phyloP scores from a whole-genome alignment of 2,797 vertebrate species.

The Liasis olivaceus region DNA sequence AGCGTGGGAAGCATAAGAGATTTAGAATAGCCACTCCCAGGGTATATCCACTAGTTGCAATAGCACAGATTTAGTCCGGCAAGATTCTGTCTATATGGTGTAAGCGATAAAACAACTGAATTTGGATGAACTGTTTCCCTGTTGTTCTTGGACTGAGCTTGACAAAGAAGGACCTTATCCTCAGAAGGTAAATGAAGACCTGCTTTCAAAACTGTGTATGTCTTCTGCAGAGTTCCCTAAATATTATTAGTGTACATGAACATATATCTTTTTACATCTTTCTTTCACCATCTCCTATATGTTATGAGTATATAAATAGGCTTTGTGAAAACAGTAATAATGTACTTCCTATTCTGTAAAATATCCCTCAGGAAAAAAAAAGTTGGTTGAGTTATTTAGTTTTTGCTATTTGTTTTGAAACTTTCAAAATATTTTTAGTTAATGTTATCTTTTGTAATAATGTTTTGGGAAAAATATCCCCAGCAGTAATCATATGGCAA shows the following conservation, averaged over 20 bases:
- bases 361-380: background rate
- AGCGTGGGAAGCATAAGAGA: too few species aligned
- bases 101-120: too few species aligned
- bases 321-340: background rate
- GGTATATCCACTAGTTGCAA: too few species aligned
- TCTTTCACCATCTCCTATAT: background rate
- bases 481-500: background rate
- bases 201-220: too few species aligned
- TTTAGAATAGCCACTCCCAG: too few species aligned
- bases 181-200: too few species aligned
- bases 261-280: background rate
- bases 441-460: background rate
- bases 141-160: too few species aligned
- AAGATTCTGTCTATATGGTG: too few species aligned
- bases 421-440: background rate
- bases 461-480: background rate
- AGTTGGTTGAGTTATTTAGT: background rate
- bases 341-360: background rate
- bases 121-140: too few species aligned
- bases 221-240: background rate
- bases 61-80: too few species aligned
- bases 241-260: background rate
- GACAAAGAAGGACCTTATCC: background rate
- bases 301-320: background rate
- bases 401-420: background rate